These are phyloP conservation scores for fruit fly (Drosophila melanogaster) DNA, from an alignment of 1,140 invertebrate species.

Conservation along the genomic window Release_6_plus_ISO1_MT NT_037436.4:21091001-21091500, in stretches of 20 bases:
- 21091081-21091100: constrained; percentile 61
- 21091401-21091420: constrained; percentile 60
- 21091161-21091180: constrained; percentile 17
- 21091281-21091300: constrained; percentile 37
- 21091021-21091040: constrained; percentile 78
- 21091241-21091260: constrained; percentile 76
- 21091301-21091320: constrained; percentile 66
- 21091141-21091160: constrained; percentile 9
- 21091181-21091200: constrained; percentile 15
- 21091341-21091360: constrained; percentile 78
- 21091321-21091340: constrained; percentile 81
- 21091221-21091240: constrained; percentile 66
- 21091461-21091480: constrained; percentile 45
- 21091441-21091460: constrained; percentile 12
- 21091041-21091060: constrained; percentile 60
- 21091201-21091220: constrained; percentile 54
- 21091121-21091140: constrained; percentile 16
- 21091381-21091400: constrained; percentile 40
- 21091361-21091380: constrained; percentile 57
- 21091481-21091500: constrained; percentile 58
- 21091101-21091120: constrained; percentile 43
- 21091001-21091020: constrained; percentile 66
- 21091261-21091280: constrained; percentile 47
- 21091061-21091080: constrained; percentile 63
- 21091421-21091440: constrained; percentile 34